Evolutionary conservation across 2,797 vertebrate species (phyloP).

Genomic region (Molossus molossus): DNA sequence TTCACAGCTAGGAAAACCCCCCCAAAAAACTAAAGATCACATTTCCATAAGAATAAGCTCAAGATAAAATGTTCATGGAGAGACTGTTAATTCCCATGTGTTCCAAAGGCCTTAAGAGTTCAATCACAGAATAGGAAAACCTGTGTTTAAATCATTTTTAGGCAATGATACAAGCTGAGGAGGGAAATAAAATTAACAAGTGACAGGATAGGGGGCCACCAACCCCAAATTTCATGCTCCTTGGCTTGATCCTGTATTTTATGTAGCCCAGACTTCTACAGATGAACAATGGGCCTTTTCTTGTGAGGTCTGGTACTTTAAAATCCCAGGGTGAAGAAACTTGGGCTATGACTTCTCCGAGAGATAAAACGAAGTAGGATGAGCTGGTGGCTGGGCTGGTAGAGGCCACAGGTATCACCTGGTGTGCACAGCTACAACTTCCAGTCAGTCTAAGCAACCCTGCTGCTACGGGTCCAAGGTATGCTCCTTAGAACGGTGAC

Average conservation of each 20-base stretch:
- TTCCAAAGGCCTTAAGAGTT: slow-evolving; percentile 85
- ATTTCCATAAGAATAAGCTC: slow-evolving; percentile 88
- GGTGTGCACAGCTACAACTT: not conserved
- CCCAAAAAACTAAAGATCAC: slow-evolving; percentile 83
- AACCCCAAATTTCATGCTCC: slow-evolving; percentile 22
- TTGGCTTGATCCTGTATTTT: slow-evolving; percentile 64
- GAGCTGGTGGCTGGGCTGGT: not conserved
- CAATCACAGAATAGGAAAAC: slow-evolving; percentile 87
- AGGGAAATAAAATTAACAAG: slow-evolving; percentile 81
- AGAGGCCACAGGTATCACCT: not conserved
- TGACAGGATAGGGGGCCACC: slow-evolving; percentile 65
- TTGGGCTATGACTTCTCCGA: not conserved
- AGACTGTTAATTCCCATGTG: slow-evolving; percentile 74
- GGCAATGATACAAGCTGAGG: slow-evolving; percentile 80
- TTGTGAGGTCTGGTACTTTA: slow-evolving; percentile 73
- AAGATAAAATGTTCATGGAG: slow-evolving; percentile 87
- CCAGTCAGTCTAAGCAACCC: not conserved
- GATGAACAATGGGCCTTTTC: slow-evolving; percentile 61
- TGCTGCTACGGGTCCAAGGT: not conserved
- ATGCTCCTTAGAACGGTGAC: not conserved
- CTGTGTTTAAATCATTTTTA: slow-evolving; percentile 86
- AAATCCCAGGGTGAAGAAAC: not conserved
- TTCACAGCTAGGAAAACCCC: slow-evolving; percentile 83
- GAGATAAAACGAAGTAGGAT: not conserved
- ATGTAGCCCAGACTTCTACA: slow-evolving; percentile 68